Evolutionary conservation across 2,888 invertebrate genomes (phyloP), one percentile per base, ranked within the genome.

Genomic region (Leucoma salicis): DNA sequence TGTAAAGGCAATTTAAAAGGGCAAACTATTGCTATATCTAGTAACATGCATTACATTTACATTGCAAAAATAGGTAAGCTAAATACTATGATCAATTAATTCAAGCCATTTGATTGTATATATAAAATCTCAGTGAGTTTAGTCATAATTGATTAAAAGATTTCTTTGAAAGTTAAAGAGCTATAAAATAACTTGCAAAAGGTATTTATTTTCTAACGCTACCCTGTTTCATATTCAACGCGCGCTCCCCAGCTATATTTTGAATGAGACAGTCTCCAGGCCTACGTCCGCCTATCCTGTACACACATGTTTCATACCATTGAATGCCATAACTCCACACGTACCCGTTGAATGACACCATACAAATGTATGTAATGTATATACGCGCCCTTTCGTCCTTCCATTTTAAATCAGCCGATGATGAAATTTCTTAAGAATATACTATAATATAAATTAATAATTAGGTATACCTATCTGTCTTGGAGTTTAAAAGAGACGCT

Each of bases 181-280:
- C n/a, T n/a, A n/a, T n/a, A n/a, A n/a, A n/a, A n/a, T n/a, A n/a
- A n/a, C n/a, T n/a, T n/a, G n/a, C n/a, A n/a, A n/a, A n/a, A n/a
- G n/a, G n/a, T n/a, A n/a, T 59, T 68, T 69, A 56, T 78, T 62
- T 81, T 74, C 78, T 52, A 54, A 81, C 84, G 63, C 59, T 86
- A 82, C 81, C 40, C 49, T 58, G 66, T 74, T 83, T 80, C 75
- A 77, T 76, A 83, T 85, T 81, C 78, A 73, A 67, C 58, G 61
- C 72, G 71, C 78, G 70, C 70, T 56, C 75, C 55, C 73, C 67
- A 64, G 65, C 69, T 78, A 76, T 82, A 76, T 82, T 82, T 78
- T 75, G 74, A 78, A 82, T 76, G 78, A 78, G 78, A 78, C 74
- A 70, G 75, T 75, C 74, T 77, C 68, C 75, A 79, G 80, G 76